Percentiles rank a stretch among this genome's conserved stretches.
Evolutionary conservation across 2,113 vertebrate species (phyloP).

Genomic region (Prochilodus magdalenae): DNA sequence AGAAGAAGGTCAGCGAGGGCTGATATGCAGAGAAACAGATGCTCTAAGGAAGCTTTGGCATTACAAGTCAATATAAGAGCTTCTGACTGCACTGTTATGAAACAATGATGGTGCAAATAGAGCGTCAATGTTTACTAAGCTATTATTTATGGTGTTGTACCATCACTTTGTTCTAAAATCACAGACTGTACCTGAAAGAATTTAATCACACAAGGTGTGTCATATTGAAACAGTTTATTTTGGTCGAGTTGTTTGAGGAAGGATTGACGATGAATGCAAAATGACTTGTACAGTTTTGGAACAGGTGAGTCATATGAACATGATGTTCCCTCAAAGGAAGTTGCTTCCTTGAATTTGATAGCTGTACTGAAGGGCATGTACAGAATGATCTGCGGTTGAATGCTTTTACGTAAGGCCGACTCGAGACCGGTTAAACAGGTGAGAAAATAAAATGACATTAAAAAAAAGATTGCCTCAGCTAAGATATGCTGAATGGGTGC

Average conservation of each 20-base stretch:
- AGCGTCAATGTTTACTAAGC: neutral
- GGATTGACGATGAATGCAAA: neutral
- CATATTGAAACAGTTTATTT: neutral
- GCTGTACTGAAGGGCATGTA: neutral
- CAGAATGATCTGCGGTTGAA: neutral
- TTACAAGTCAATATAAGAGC: too few species aligned
- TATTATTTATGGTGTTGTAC: too few species aligned
- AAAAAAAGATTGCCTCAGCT: neutral
- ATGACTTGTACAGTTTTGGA: neutral
- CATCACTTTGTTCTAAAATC: neutral
- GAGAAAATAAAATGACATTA: neutral
- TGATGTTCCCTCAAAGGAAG: neutral
- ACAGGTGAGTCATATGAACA: neutral
- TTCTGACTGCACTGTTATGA: neutral
- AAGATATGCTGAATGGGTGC: neutral
- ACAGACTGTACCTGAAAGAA: neutral
- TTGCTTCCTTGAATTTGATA: conserved; percentile 28
- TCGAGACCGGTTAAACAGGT: neutral
- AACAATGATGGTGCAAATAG: neutral
- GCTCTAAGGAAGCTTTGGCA: too few species aligned
- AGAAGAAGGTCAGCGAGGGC: too few species aligned
- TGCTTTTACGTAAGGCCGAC: neutral
- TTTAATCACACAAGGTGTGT: neutral
- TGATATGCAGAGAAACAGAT: too few species aligned
- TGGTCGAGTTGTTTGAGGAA: neutral